Evolutionary conservation across 1,140 invertebrate species (phyloP).

Genomic region (Myzus persicae): DNA sequence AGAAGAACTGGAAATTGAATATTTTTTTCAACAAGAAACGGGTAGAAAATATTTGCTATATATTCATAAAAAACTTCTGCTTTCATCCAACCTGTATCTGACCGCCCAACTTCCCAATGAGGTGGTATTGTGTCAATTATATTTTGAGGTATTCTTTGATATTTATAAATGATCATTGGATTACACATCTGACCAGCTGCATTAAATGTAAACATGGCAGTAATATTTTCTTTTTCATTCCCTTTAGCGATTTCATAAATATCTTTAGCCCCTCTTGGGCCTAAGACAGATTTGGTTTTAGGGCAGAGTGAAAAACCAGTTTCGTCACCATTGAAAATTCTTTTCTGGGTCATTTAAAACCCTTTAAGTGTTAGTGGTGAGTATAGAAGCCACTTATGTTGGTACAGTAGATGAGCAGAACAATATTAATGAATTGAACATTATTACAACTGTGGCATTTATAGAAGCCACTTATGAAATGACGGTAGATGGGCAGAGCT

Average conservation of each 20-base stretch:
- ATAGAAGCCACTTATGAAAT: too few species aligned
- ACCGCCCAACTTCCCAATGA: conserved; percentile 63
- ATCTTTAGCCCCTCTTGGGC: conserved; percentile 10
- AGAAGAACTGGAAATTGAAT: neutral
- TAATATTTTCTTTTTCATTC: too few species aligned
- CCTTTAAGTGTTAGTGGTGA: too few species aligned
- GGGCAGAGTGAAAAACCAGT: conserved; percentile 63
- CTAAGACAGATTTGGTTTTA: conserved; percentile 62
- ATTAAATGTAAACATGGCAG: too few species aligned
- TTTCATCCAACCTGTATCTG: conserved; percentile 65
- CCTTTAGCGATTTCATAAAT: too few species aligned
- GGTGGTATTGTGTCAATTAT: conserved; percentile 62
- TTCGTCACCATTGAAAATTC: conserved; percentile 62
- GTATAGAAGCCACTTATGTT: too few species aligned
- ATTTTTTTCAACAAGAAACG: neutral
- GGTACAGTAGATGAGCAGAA: too few species aligned
- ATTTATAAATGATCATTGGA: conserved; percentile 63
- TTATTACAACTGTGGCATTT: too few species aligned
- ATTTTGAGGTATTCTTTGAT: conserved; percentile 62
- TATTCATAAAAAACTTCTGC: conserved; percentile 64
- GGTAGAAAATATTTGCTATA: neutral
- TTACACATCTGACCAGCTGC: conserved; percentile 61
- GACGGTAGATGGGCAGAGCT: too few species aligned
- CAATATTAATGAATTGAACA: too few species aligned
- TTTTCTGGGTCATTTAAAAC: too few species aligned